Conservation (phyloP, 1,140 invertebrate species). For the Drosophila pandora region DNA sequence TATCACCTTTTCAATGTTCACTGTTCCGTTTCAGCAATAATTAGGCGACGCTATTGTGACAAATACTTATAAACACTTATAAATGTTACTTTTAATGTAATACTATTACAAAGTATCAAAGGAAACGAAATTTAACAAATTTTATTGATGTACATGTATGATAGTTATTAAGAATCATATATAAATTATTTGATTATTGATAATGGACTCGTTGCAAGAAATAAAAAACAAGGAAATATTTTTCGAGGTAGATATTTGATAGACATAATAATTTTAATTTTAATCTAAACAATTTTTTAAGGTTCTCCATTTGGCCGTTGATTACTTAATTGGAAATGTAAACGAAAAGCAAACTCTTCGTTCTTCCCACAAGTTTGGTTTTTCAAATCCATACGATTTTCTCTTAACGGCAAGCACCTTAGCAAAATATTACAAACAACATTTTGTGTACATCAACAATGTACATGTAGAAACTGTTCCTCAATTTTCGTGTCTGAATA, state of each 20-base stretch:
- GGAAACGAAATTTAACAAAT: too few relatives aligned
- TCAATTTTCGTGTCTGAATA: background rate
- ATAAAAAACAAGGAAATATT: background rate
- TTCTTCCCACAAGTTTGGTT: background rate
- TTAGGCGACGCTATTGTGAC: too few relatives aligned
- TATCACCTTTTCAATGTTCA: too few relatives aligned
- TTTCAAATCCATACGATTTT: background rate
- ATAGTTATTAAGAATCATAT: too few relatives aligned
- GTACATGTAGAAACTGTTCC: background rate
- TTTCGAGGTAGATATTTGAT: background rate
- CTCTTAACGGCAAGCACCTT: background rate
- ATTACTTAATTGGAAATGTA: background rate
- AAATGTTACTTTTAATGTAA: too few relatives aligned
- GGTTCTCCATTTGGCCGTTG: background rate
- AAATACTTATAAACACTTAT: too few relatives aligned
- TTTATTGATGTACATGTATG: too few relatives aligned
- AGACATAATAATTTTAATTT: background rate
- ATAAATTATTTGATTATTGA: background rate
- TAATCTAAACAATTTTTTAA: background rate
- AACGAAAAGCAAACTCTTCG: background rate
- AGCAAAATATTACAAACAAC: background rate
- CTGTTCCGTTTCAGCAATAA: too few relatives aligned
- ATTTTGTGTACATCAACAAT: background rate
- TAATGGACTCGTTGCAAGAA: background rate
- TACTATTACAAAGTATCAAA: too few relatives aligned